These are phyloP conservation scores for Galeopterus variegatus DNA, from an alignment of 2,113 vertebrate genomes.

Conservation along the genomic window DNA sequence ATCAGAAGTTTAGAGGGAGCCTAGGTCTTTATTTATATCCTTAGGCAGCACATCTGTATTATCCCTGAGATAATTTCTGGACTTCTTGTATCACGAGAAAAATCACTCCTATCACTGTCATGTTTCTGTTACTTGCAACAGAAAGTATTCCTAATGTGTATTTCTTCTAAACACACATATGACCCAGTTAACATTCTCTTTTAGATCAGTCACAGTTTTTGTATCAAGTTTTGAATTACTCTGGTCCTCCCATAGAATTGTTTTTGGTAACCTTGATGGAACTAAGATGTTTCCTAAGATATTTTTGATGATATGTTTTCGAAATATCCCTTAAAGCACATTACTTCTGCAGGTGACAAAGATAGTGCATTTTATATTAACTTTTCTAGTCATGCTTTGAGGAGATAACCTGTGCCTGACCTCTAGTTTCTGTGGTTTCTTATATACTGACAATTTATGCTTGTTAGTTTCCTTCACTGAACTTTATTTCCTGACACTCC, in stretches of 20 bases:
- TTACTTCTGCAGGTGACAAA: neutral
- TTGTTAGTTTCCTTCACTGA: constrained; percentile 13
- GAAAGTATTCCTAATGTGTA: neutral
- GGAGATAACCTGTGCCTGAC: constrained; percentile 23
- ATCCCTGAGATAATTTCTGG: neutral
- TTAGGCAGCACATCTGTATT: neutral
- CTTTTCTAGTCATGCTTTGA: constrained; percentile 21
- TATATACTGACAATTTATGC: constrained; percentile 1
- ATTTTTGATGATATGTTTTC: neutral
- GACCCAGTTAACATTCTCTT: neutral
- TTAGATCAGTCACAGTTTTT: neutral
- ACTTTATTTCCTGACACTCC: constrained; percentile 63
- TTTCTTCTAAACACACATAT: neutral
- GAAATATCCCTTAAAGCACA: neutral
- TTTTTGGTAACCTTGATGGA: constrained; percentile 31
- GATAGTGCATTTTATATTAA: neutral
- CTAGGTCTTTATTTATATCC: neutral
- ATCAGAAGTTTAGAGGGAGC: neutral
- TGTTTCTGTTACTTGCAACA: constrained; percentile 12
- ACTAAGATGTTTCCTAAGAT: neutral
- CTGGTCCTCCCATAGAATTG: neutral
- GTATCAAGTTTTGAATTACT: neutral
- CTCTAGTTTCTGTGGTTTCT: constrained; percentile 54
- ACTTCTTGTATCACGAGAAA: neutral
- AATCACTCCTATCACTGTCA: neutral